These are phyloP conservation scores for Cosmorhoe ocellata DNA, from an alignment of 2,888 invertebrate species.

Conservation along the genomic window DNA sequence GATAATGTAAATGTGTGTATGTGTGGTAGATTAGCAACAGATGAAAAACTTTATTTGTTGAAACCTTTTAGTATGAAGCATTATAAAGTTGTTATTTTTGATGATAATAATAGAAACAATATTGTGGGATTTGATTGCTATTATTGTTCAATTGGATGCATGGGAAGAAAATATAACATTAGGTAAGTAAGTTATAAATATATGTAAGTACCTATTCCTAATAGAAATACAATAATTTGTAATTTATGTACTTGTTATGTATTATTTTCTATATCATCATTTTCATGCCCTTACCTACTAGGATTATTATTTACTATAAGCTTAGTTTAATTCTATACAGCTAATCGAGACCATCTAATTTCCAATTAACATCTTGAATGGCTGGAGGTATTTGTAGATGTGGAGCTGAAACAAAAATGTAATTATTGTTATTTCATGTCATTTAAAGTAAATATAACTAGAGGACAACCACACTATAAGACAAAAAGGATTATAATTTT, in stretches of 20 bases:
- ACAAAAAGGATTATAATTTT: too few species aligned
- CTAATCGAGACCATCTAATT: constrained; percentile 73
- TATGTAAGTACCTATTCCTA: too few species aligned
- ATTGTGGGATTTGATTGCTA: constrained; percentile 82
- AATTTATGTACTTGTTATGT: constrained; percentile 18
- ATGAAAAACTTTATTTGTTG: constrained; percentile 49
- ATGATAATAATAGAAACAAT: constrained; percentile 55
- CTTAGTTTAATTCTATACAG: too few species aligned
- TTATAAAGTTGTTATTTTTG: constrained; percentile 63
- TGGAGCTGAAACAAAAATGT: constrained; percentile 78
- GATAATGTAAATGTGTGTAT: constrained; percentile 84
- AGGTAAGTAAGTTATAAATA: constrained; percentile 13
- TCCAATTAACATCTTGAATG: constrained; percentile 80
- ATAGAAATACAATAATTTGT: not conserved
- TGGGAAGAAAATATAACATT: constrained; percentile 30
- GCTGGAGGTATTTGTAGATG: constrained; percentile 84
- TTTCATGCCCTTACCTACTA: too few species aligned
- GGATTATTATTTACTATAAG: too few species aligned
- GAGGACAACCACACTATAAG: too few species aligned
- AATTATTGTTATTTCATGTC: too few species aligned
- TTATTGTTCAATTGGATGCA: constrained; percentile 83
- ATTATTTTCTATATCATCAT: constrained; percentile 1
- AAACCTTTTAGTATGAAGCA: constrained; percentile 63
- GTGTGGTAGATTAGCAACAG: constrained; percentile 80
- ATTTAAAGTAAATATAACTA: too few species aligned